phyloP scores from a whole-genome alignment of 1,140 invertebrate species.

The Listronotus oregonensis region DNA sequence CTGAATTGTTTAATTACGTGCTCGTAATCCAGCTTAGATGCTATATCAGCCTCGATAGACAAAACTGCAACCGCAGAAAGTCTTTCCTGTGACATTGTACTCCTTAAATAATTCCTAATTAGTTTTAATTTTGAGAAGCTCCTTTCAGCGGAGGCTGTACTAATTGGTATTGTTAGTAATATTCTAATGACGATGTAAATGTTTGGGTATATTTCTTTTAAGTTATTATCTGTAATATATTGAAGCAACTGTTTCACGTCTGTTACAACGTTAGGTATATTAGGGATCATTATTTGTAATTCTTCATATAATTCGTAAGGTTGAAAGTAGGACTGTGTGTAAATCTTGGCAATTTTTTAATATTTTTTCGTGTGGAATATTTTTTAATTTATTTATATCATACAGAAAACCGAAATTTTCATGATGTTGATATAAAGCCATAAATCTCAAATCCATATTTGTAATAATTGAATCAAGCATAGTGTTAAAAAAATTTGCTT shows the following conservation, averaged over 20 bases:
- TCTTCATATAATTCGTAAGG: constrained; percentile 35
- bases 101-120: too few species aligned
- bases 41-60: too few species aligned
- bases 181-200: background rate
- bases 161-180: too few species aligned
- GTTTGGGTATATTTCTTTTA: constrained; percentile 7
- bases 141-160: too few species aligned
- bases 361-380: constrained; percentile 27
- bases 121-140: too few species aligned
- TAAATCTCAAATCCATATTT: constrained; percentile 30
- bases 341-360: constrained; percentile 33
- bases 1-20: too few species aligned
- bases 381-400: constrained; percentile 30
- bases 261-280: constrained; percentile 25
- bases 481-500: constrained; percentile 31
- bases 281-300: too few species aligned
- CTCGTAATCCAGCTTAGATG: too few species aligned
- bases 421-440: constrained; percentile 30
- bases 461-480: constrained; percentile 33
- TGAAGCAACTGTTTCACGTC: constrained; percentile 20
- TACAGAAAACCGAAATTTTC: too few species aligned
- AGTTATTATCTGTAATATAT: too few species aligned
- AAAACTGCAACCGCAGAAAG: background rate
- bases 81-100: too few species aligned
- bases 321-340: constrained; percentile 24